Evolutionary conservation across 2,888 invertebrate species (phyloP).

Genomic region (Yponomeuta sedellus): DNA sequence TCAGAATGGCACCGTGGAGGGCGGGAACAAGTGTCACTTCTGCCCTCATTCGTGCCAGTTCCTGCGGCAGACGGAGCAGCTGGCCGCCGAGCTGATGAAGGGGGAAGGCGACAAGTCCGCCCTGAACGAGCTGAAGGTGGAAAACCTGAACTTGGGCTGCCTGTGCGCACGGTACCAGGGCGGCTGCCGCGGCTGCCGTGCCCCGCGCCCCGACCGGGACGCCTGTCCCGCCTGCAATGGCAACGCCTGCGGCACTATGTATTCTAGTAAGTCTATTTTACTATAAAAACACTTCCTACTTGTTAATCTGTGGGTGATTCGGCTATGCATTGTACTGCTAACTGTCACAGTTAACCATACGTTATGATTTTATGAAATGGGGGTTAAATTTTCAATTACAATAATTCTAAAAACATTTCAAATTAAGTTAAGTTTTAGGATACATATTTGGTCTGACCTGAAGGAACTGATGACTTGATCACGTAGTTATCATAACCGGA

Average conservation of each 20-base stretch:
- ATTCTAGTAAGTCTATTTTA: slow-evolving; percentile 45
- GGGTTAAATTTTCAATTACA: too few relatives aligned
- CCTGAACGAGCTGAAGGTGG: slow-evolving; percentile 60
- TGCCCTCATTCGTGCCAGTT: slow-evolving; percentile 55
- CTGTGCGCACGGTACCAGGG: slow-evolving; percentile 66
- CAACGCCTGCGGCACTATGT: slow-evolving; percentile 41
- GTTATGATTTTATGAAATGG: too few relatives aligned
- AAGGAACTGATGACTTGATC: too few relatives aligned
- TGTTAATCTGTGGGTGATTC: too few relatives aligned
- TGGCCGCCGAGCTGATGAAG: slow-evolving; percentile 52
- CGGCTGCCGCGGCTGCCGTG: slow-evolving; percentile 49
- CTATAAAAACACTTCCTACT: not conserved
- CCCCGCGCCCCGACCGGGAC: slow-evolving; percentile 46
- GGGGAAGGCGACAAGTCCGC: slow-evolving; percentile 51
- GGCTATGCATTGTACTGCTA: too few relatives aligned
- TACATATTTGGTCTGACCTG: too few relatives aligned
- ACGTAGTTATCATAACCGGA: too few relatives aligned
- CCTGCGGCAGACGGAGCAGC: slow-evolving; percentile 40
- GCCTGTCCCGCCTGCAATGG: slow-evolving; percentile 48
- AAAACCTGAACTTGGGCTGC: slow-evolving; percentile 53
- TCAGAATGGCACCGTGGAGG: slow-evolving; percentile 51
- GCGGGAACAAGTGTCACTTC: slow-evolving; percentile 39
- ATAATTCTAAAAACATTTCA: too few relatives aligned
- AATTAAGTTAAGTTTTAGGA: too few relatives aligned
- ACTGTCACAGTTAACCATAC: too few relatives aligned